phyloP scores from a whole-genome alignment of 2,888 invertebrate species.

The Pseudanteris insignis region DNA sequence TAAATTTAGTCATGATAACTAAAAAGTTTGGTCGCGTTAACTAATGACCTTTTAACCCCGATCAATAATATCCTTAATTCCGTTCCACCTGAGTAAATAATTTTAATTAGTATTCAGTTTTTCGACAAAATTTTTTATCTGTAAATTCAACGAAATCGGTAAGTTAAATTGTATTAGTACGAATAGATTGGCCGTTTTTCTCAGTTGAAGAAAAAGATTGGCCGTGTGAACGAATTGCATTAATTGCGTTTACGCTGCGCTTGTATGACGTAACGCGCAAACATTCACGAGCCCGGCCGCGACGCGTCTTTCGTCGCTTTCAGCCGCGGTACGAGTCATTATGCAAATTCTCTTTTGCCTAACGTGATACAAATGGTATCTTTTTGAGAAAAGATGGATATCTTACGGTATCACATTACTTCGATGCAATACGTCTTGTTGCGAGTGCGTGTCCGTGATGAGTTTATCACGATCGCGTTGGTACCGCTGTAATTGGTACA shows the following conservation, averaged over 20 bases:
- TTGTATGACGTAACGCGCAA: constrained; percentile 29
- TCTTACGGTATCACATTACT: constrained; percentile 37
- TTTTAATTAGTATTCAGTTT: too few species aligned
- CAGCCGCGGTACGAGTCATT: constrained; percentile 30
- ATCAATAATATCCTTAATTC: too few species aligned
- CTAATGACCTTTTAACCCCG: too few species aligned
- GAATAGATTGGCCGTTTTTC: too few species aligned
- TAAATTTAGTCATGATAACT: too few species aligned
- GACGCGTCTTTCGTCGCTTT: constrained; percentile 29
- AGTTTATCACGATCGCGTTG: constrained; percentile 26
- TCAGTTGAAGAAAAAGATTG: too few species aligned
- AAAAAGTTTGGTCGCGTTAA: too few species aligned
- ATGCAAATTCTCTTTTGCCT: constrained; percentile 37
- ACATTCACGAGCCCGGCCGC: constrained; percentile 35
- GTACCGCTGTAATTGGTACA: constrained; percentile 26
- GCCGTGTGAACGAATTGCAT: constrained; percentile 28
- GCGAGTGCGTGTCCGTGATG: constrained; percentile 34
- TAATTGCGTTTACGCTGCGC: constrained; percentile 36
- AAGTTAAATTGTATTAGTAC: too few species aligned
- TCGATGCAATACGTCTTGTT: constrained; percentile 28
- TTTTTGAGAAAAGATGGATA: constrained; percentile 40
- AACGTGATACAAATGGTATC: constrained; percentile 39
- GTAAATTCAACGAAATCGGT: too few species aligned
- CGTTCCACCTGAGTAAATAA: too few species aligned
- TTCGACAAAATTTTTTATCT: too few species aligned